Evolutionary conservation across 2,888 invertebrate genomes (phyloP), one percentile per base, ranked within the genome.

Genomic region (Adelognathus sp.): DNA sequence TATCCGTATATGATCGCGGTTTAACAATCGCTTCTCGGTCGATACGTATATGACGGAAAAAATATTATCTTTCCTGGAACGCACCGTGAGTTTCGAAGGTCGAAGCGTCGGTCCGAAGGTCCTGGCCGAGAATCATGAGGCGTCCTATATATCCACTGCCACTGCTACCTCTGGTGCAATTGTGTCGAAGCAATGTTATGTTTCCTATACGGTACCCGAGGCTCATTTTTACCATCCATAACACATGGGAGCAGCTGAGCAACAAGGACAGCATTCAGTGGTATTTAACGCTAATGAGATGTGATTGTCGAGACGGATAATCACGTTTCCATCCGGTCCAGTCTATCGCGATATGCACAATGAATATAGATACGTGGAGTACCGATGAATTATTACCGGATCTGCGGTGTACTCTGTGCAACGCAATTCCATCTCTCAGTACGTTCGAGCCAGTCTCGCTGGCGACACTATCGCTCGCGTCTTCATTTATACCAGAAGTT

Each of bases 281-380:
- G 81, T 83, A 86, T 86, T 86, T 85, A 84, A 83, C 81, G 82
- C 77, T 83, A 85, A 87, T 84, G 84, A 80, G 79, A 76, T 81
- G 82, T 80, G 84, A 87, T 87, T 87, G 81, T 79, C 75, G 76
- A 76, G 77, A 60, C 81, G 80, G 83, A 84, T 86, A 87, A 87
- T 84, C 83, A 82, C 75, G 72, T 61, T 79, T 64, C 73, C 84
- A 83, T 87, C 83, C 85, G 85, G 81, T 27, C 18, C n/a, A 36
- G 46, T 50, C 44, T 18, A 54, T 74, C 44, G 46, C 74, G 52
- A 80, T 83, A 78, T 82, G 76, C 77, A 76, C 83, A 83, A 86
- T 87, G 85, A 86, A 86, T 87, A 86, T 81, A 79, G 81, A 84
- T 85, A 84, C 79, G 75, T 73, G 79, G 72, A 66, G 52, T 63